Conservation (phyloP, 2,888 invertebrate genomes). For the Xestia rhomboidea region DNA sequence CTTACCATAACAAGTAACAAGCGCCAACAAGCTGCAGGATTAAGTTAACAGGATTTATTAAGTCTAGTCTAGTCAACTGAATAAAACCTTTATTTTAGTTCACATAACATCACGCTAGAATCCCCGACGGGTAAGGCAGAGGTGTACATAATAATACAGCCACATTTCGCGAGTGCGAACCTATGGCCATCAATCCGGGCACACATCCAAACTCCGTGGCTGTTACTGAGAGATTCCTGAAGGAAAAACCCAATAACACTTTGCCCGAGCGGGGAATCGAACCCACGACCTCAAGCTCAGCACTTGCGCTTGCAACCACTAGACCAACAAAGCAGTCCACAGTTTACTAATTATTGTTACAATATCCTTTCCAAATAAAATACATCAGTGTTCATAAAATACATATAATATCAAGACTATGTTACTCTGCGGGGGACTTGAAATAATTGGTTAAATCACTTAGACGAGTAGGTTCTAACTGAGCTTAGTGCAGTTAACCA, state of each 20-base stretch:
- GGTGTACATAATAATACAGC: background rate
- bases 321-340: background rate
- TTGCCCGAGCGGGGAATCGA: too few species aligned
- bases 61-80: background rate
- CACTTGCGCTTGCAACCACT: too few species aligned
- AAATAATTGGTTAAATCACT: conserved; percentile 79
- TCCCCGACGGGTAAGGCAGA: too few species aligned
- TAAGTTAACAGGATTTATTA: background rate
- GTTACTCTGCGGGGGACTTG: conserved; percentile 77
- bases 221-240: too few species aligned
- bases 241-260: too few species aligned
- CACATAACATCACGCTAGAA: background rate
- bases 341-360: background rate
- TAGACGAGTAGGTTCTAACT: conserved; percentile 46
- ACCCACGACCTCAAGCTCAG: too few species aligned
- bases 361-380: conserved; percentile 24
- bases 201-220: too few species aligned
- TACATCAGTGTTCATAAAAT: conserved; percentile 19
- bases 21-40: background rate
- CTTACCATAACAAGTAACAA: background rate
- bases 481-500: conserved; percentile 34
- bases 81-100: background rate
- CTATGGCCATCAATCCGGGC: background rate
- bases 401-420: conserved; percentile 65
- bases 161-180: background rate